These are phyloP conservation scores for Pica pica DNA, from an alignment of 2,113 vertebrate species.

Conservation along the genomic window DNA sequence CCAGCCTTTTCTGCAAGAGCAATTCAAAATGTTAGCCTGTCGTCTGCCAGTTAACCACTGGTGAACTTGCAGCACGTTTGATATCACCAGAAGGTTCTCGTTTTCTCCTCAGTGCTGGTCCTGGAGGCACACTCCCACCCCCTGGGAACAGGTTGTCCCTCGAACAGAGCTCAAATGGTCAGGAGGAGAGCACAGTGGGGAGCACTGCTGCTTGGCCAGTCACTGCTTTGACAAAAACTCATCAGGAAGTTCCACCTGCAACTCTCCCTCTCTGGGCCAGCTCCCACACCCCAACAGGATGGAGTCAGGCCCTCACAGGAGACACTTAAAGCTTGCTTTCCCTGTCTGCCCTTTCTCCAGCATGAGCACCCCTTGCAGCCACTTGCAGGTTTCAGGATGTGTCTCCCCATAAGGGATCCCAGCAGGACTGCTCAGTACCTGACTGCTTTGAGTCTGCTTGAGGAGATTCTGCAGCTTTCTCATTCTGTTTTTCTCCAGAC, in stretches of 20 bases:
- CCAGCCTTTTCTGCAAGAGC: not conserved
- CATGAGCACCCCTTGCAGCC: not conserved
- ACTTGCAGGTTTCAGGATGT: not conserved
- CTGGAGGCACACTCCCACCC: not conserved
- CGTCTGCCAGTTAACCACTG: not conserved
- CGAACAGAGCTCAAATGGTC: not conserved
- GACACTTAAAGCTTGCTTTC: not conserved
- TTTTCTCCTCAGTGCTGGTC: not conserved
- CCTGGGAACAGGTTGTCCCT: not conserved
- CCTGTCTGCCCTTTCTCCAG: not conserved
- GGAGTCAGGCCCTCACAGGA: not conserved
- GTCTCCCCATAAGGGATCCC: not conserved
- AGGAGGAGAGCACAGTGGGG: not conserved
- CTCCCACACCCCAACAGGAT: not conserved
- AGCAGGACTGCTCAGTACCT: not conserved
- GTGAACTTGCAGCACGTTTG: not conserved
- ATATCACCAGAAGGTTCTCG: not conserved
- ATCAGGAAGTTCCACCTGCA: not conserved
- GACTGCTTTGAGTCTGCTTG: not conserved
- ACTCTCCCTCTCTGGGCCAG: not conserved
- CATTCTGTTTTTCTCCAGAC: not conserved
- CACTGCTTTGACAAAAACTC: not conserved
- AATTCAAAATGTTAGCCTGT: not conserved
- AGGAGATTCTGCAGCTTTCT: not conserved
- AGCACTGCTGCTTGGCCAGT: not conserved